A percentile compares a stretch with the other conserved stretches of the same genome.
Evolutionary conservation across 2,113 vertebrate genomes (phyloP).

Genomic region (Pelobates fuscus): DNA sequence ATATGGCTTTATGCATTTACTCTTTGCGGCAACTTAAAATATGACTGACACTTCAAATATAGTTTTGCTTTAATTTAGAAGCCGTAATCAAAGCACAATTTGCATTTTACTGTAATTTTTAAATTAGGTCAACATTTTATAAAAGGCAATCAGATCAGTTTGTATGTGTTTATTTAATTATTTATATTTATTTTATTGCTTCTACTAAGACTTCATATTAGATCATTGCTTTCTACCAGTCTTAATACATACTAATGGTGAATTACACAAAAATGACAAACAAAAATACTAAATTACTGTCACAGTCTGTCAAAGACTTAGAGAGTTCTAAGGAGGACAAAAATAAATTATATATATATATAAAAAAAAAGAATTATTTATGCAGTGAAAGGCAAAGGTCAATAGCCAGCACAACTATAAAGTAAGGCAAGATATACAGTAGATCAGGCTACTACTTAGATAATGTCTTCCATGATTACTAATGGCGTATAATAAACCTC

Average conservation of each 20-base stretch:
- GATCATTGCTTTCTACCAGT: background rate
- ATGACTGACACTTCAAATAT: constrained; percentile 27
- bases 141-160: background rate
- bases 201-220: background rate
- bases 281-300: background rate
- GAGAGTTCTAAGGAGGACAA: too few relatives aligned
- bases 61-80: constrained; percentile 15
- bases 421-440: too few relatives aligned
- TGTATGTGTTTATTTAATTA: background rate
- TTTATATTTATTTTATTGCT: background rate
- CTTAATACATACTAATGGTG: background rate
- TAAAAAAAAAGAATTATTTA: too few relatives aligned
- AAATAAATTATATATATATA: too few relatives aligned
- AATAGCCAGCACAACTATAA: too few relatives aligned
- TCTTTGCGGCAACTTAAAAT: background rate
- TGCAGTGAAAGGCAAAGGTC: too few relatives aligned
- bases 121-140: constrained; percentile 10
- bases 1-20: background rate
- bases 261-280: background rate
- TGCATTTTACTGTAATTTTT: constrained; percentile 19
- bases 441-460: too few relatives aligned
- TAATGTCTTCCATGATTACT: too few relatives aligned
- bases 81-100: constrained; percentile 27
- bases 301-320: too few relatives aligned
- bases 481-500: too few relatives aligned